Evolutionary conservation across 2,113 vertebrate genomes (phyloP).

Genomic region (Manacus vitellinus): DNA sequence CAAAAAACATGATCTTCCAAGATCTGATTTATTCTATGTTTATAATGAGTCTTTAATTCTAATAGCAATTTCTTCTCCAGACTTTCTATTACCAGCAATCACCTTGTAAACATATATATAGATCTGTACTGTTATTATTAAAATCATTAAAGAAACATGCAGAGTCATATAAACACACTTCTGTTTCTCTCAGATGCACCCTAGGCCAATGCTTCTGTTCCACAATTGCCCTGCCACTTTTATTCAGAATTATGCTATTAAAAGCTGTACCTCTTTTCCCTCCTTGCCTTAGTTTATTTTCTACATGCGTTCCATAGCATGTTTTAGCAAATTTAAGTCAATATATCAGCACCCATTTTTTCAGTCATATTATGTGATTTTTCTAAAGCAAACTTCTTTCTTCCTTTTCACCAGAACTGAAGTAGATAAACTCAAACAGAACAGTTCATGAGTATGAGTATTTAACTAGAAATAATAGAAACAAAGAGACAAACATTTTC

Average conservation of each 20-base stretch:
- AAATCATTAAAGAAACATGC: neutral
- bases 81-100: neutral
- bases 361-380: neutral
- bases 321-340: neutral
- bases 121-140: neutral
- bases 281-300: neutral
- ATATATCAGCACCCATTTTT: neutral
- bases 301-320: neutral
- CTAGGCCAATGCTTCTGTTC: neutral
- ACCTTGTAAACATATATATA: neutral
- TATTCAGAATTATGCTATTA: neutral
- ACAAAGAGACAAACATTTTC: neutral
- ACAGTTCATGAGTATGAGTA: neutral
- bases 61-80: neutral
- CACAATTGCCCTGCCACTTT: neutral
- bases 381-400: neutral
- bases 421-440: neutral
- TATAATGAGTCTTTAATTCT: neutral
- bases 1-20: fast-evolving
- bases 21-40: neutral
- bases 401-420: neutral
- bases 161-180: neutral
- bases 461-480: neutral
- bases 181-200: neutral
- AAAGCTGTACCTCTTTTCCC: neutral